Conservation (phyloP, 2,888 invertebrate species). For the Nephrotoma flavescens region DNA sequence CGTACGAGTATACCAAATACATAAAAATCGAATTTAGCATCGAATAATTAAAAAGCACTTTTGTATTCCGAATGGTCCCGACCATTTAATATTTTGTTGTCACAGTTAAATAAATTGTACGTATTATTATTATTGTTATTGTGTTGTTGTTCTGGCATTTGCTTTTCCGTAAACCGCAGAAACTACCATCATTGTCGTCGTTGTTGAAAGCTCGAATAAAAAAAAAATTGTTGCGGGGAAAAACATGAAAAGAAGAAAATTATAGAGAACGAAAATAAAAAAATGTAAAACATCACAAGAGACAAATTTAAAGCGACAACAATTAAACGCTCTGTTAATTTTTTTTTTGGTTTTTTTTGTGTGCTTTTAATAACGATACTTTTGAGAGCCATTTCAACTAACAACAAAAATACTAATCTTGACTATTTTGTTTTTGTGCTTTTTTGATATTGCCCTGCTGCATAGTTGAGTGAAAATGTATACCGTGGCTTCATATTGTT, state of each 20-base stretch:
- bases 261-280: not conserved
- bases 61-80: not conserved
- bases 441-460: not conserved
- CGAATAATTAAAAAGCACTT: not conserved
- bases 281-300: not conserved
- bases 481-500: not conserved
- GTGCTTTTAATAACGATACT: not conserved
- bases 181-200: not conserved
- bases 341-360: not conserved
- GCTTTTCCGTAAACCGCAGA: not conserved
- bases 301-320: not conserved
- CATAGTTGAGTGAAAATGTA: not conserved
- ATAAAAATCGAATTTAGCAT: not conserved
- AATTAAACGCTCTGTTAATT: not conserved
- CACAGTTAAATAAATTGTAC: not conserved
- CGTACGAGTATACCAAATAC: not conserved
- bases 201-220: not conserved
- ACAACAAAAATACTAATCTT: not conserved
- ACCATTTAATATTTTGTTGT: not conserved
- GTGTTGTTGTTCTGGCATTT: not conserved
- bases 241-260: not conserved
- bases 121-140: not conserved
- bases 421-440: not conserved
- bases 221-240: not conserved
- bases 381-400: not conserved